Conservation (phyloP, 2,888 invertebrate genomes). For the Napeogenes inachia region DNA sequence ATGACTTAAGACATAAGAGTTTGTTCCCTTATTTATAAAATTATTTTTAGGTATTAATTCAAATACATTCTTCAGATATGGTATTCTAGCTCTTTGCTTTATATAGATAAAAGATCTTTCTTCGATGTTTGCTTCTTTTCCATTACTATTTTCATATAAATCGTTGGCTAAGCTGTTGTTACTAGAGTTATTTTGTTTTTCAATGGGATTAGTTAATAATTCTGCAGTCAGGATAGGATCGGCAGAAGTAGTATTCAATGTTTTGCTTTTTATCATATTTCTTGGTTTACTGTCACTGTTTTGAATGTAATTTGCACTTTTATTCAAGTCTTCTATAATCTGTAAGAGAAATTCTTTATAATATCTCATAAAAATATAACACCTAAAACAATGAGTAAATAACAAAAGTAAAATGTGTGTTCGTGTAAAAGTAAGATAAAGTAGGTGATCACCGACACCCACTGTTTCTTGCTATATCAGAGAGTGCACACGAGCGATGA, state of each 20-base stretch:
- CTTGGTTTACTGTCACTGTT: constrained; percentile 10
- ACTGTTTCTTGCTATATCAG: too few relatives aligned
- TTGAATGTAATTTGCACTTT: neutral
- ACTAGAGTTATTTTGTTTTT: neutral
- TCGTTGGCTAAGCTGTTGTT: constrained; percentile 35
- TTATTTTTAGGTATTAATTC: constrained; percentile 8
- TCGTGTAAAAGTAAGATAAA: too few relatives aligned
- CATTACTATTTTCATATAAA: constrained; percentile 41
- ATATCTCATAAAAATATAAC: neutral
- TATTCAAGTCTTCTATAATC: constrained; percentile 5
- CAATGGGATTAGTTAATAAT: neutral
- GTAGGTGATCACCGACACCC: too few relatives aligned
- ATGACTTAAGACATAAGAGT: constrained; percentile 11
- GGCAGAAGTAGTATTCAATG: neutral
- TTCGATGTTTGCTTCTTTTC: constrained; percentile 44
- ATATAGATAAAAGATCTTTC: constrained; percentile 58
- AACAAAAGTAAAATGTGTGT: too few relatives aligned
- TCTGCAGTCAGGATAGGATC: neutral
- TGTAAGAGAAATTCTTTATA: constrained; percentile 6
- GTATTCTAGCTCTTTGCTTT: constrained; percentile 45
- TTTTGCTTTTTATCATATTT: neutral
- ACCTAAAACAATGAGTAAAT: too few relatives aligned
- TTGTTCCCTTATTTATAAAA: neutral
- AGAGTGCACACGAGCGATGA: too few relatives aligned
- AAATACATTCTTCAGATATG: constrained; percentile 7